A percentile compares a stretch with the other conserved stretches of the same genome.
phyloP scores from a whole-genome alignment of 2,888 invertebrate genomes.

The Epistrophe eligans region DNA sequence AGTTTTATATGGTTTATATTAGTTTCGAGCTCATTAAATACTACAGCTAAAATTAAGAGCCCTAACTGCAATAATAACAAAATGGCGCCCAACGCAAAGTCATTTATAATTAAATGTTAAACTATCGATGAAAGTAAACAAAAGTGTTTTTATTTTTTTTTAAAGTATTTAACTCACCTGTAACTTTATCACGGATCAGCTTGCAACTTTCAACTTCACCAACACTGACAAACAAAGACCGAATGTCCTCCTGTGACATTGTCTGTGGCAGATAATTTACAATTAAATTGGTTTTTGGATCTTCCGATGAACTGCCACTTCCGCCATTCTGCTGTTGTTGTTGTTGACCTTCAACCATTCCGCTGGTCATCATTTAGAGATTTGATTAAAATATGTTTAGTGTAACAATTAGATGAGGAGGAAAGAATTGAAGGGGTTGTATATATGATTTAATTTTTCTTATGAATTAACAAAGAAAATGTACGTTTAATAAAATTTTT shows the following conservation, averaged over 20 bases:
- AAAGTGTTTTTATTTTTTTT: background rate
- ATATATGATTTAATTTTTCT: conserved; percentile 28
- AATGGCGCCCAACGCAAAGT: too few relatives aligned
- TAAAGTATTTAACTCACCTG: conserved; percentile 86
- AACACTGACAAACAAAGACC: conserved; percentile 96
- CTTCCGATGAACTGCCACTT: conserved; percentile 83
- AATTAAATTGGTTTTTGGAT: conserved; percentile 97
- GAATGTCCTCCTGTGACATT: conserved; percentile 97
- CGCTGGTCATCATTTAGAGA: conserved; percentile 79
- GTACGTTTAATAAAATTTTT: conserved; percentile 46
- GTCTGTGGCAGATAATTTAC: conserved; percentile 98
- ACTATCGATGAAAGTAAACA: too few relatives aligned
- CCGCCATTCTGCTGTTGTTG: conserved; percentile 80
- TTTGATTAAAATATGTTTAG: conserved; percentile 57
- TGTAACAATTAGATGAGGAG: conserved; percentile 13
- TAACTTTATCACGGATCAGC: conserved; percentile 97
- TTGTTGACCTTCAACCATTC: conserved; percentile 86
- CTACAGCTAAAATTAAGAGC: too few relatives aligned
- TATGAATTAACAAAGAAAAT: conserved; percentile 55
- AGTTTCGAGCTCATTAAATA: too few relatives aligned
- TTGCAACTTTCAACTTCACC: conserved; percentile 99
- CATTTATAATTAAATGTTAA: too few relatives aligned
- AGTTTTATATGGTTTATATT: too few relatives aligned
- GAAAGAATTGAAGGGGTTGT: background rate
- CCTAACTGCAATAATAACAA: too few relatives aligned